Conservation (phyloP, 1,140 invertebrate genomes). For the Nebria ingens region DNA sequence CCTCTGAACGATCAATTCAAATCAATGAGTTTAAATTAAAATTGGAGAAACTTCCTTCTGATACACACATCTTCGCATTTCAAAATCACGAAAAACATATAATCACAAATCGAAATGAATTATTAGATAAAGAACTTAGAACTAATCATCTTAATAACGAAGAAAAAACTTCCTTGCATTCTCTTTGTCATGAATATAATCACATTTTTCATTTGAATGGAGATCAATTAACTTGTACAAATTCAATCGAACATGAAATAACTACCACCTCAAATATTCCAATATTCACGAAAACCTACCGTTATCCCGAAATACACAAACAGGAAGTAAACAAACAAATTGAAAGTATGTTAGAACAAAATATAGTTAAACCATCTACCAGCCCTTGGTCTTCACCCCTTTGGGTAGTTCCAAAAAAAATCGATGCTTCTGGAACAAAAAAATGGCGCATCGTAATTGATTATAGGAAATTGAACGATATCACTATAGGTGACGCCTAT, state of each 20-base stretch:
- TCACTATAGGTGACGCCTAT: slow-evolving; percentile 35
- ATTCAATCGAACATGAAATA: slow-evolving; percentile 23
- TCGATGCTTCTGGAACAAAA: slow-evolving; percentile 29
- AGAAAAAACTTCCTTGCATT: slow-evolving; percentile 15
- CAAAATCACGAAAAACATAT: too few species aligned
- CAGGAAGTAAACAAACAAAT: slow-evolving; percentile 33
- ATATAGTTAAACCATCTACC: slow-evolving; percentile 29
- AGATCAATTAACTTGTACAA: slow-evolving; percentile 19
- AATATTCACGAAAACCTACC: slow-evolving; percentile 27
- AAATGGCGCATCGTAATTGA: slow-evolving; percentile 34
- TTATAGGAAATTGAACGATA: slow-evolving; percentile 31
- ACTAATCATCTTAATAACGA: slow-evolving; percentile 20
- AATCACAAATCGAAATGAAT: slow-evolving; percentile 11
- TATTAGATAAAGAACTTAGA: slow-evolving; percentile 7
- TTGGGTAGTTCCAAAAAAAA: slow-evolving; percentile 34
- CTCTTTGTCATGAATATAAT: slow-evolving; percentile 19
- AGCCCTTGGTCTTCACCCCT: slow-evolving; percentile 30
- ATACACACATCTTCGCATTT: too few species aligned
- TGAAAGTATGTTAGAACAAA: slow-evolving; percentile 33
- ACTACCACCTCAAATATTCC: slow-evolving; percentile 19
- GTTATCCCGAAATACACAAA: slow-evolving; percentile 30
- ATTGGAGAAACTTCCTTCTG: background rate
- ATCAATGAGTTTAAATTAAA: slow-evolving; percentile 4
- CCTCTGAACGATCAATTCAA: slow-evolving; percentile 13
- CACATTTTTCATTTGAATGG: slow-evolving; percentile 21